A percentile compares a stretch with the other conserved stretches of the same genome.
Evolutionary conservation across 1,140 invertebrate species (phyloP).

Genomic region (Agrypnia vestita): DNA sequence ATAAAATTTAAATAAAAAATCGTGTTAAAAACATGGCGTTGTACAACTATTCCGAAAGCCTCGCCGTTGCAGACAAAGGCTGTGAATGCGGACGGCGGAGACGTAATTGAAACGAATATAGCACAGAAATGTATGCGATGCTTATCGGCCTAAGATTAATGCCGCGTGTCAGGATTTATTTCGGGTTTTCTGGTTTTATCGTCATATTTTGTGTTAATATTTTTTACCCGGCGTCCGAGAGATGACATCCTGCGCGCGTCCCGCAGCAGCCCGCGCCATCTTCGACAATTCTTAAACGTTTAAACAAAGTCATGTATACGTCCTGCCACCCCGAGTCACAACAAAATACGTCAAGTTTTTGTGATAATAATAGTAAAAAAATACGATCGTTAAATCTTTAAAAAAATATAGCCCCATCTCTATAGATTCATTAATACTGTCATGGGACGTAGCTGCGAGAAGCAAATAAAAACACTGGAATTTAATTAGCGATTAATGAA

Average conservation of each 20-base stretch:
- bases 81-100: conserved; percentile 1
- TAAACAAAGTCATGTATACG: too few relatives aligned
- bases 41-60: background rate
- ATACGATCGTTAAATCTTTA: too few relatives aligned
- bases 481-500: too few relatives aligned
- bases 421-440: too few relatives aligned
- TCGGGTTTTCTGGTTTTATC: conserved; percentile 57
- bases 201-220: conserved; percentile 59
- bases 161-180: conserved; percentile 58
- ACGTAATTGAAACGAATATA: conserved; percentile 60
- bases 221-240: background rate
- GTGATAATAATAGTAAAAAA: too few relatives aligned
- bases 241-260: background rate
- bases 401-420: too few relatives aligned
- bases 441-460: too few relatives aligned
- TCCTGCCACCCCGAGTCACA: too few relatives aligned
- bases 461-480: too few relatives aligned
- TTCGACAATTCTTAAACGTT: background rate
- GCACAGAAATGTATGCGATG: conserved; percentile 57
- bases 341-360: too few relatives aligned
- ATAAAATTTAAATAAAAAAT: too few relatives aligned
- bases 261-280: background rate
- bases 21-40: background rate
- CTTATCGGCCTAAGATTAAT: conserved; percentile 56
- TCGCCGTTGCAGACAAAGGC: background rate